phyloP scores from a whole-genome alignment of 2,113 vertebrate species.

The Platycercus adscitus region DNA sequence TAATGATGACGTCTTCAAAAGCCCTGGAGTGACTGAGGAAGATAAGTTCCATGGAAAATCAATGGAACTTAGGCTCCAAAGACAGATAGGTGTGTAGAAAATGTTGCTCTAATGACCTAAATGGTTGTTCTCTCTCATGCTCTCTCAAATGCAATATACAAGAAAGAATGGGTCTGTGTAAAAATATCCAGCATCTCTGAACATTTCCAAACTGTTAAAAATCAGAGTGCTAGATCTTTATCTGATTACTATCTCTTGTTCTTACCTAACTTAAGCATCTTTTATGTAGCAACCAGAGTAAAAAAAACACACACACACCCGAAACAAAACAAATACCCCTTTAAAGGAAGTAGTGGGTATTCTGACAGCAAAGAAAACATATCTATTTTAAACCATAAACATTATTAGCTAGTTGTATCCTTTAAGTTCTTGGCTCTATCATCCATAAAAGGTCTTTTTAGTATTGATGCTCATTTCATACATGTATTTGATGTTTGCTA shows the following conservation, averaged over 20 bases:
- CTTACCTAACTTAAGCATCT: background rate
- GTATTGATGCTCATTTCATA: background rate
- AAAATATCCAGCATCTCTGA: constrained; percentile 13
- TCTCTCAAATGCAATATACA: background rate
- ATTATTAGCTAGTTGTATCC: background rate
- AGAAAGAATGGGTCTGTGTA: background rate
- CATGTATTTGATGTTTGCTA: background rate
- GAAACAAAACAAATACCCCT: background rate
- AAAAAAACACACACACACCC: background rate
- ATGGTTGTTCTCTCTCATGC: background rate
- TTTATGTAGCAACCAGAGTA: background rate
- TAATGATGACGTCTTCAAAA: constrained; percentile 52
- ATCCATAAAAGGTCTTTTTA: background rate
- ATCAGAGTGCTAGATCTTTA: background rate
- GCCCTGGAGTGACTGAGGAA: constrained; percentile 8
- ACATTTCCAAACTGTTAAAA: background rate
- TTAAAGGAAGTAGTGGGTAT: background rate
- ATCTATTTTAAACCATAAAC: rapidly evolving
- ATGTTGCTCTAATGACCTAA: constrained; percentile 45
- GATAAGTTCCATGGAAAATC: constrained; percentile 49
- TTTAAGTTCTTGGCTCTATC: background rate
- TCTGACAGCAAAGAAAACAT: background rate
- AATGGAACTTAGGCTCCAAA: constrained; percentile 27
- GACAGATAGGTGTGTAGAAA: constrained; percentile 37
- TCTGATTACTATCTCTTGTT: background rate